Evolutionary conservation across 2,113 vertebrate genomes (phyloP), one percentile per base, ranked within the genome.

Genomic region (Myiozetetes cayanensis): DNA sequence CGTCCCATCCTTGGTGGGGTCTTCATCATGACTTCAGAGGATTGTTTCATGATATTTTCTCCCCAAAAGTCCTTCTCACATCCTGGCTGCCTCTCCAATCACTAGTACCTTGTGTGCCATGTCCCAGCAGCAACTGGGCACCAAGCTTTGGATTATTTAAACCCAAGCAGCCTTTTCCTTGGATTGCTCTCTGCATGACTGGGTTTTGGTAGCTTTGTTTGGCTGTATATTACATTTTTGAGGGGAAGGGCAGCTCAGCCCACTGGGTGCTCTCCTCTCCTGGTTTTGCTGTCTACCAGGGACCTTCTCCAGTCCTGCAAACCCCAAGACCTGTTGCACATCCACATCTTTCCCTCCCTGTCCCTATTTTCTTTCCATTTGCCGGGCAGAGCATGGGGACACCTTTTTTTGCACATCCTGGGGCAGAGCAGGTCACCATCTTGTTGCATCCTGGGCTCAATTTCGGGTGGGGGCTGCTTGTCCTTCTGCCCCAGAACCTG

Each of bases 261-360:
- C 15, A 0, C 9, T 39, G 35, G 46, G 3, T 70, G 25, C 10
- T 73, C 49, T 43, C 17, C 1, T 1, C 52, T 76, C 4, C 5
- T 47, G 25, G 37, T 27, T 62, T 39, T 62, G 61, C 17, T 10
- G 1, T 35, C 53, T 73, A 55, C 12, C 2, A 11, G 33, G 37
- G n/a, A 78, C 16, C 37, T 49, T 66, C 27, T 94, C 30, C n/a
- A 14, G 16, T 71, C 31, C 65, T 71, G 46, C 66, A 58, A 52
- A 92, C 50, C 46, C n/a, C 66, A 23, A 56, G 37, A 52, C 27
- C 37, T 66, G 14, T 56, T 81, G 25, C 46, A 19, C 1, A 0
- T 52, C 31, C 9, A 5, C 0, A 0, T 53, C 52, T 87, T 70
- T 49, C n/a, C 46, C 7, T 41, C 30, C 12, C 19, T 39, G 70